These are phyloP conservation scores for Crematogaster levior DNA, from an alignment of 2,888 invertebrate genomes.

Conservation along the genomic window DNA sequence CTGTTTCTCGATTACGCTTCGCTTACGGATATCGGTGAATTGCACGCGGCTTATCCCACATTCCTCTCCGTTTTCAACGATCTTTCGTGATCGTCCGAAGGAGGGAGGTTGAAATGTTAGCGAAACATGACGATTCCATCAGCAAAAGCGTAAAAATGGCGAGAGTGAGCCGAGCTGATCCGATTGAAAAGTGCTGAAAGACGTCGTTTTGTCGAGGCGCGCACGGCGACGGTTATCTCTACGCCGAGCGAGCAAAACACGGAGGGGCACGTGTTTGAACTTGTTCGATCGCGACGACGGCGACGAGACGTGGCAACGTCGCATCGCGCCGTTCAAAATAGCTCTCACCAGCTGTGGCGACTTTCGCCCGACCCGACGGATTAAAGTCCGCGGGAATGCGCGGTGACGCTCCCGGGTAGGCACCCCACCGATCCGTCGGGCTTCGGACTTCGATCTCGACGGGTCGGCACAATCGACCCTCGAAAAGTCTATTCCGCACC, in stretches of 20 bases:
- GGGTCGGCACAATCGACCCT: too few relatives aligned
- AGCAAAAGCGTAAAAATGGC: slow-evolving; percentile 1
- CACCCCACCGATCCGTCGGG: not conserved
- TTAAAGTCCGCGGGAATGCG: slow-evolving; percentile 34
- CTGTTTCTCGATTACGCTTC: not conserved
- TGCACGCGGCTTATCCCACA: not conserved
- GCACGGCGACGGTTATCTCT: slow-evolving; percentile 62
- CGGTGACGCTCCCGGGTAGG: not conserved
- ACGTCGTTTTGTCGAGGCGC: slow-evolving; percentile 54
- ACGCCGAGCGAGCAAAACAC: slow-evolving; percentile 65
- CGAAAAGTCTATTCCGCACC: not conserved
- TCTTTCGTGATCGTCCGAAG: not conserved
- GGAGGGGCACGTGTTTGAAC: slow-evolving; percentile 74
- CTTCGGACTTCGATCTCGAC: slow-evolving; percentile 12
- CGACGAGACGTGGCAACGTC: slow-evolving; percentile 72
- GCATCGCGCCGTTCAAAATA: slow-evolving; percentile 79
- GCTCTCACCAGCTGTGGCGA: slow-evolving; percentile 76
- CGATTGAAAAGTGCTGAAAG: slow-evolving; percentile 41
- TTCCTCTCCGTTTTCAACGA: not conserved
- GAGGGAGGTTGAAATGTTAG: not conserved
- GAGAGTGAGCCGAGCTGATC: not conserved
- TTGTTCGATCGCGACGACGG: slow-evolving; percentile 54
- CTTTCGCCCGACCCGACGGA: slow-evolving; percentile 75
- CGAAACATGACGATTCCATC: slow-evolving; percentile 3
- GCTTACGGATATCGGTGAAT: not conserved